Evolutionary conservation across 1,140 invertebrate genomes (phyloP), one percentile per base, ranked within the genome.

Genomic region (Anoplophora glabripennis): DNA sequence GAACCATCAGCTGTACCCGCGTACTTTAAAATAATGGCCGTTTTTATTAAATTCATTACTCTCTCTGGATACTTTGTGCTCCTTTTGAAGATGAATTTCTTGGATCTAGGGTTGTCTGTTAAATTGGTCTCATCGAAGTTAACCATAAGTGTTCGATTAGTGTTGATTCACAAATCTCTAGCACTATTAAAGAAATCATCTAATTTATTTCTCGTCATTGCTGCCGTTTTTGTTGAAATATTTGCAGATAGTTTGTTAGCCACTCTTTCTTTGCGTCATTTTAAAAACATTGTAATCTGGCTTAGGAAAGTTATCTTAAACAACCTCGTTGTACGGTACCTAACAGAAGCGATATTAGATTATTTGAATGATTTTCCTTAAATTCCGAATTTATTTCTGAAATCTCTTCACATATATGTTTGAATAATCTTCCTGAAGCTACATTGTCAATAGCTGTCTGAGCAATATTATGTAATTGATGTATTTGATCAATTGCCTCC

Each of bases 61-160:
- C 63, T 61, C 61, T 76, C 72, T 10, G 71, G 67, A 59, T 77
- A 66, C 61, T 74, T 75, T 11, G 28, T 44, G 11, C 74, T 74
- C 61, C 73, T 55, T 59, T 67, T 68, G 18, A 68, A 63, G 36
- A 77, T 59, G 37, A 66, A 49, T 68, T 71, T 75, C 41, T 68
- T 68, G 36, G 35, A 42, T 8, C 73, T 72, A 7, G 75, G 75
- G 51, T 78, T 74, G 65, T 78, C 76, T 3, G 48, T 65, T 3
- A 79, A 40, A 44, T 44, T 44, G 18, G 41, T 44, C 41, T 15
- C 41, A 44, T 44, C 41, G 18, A 44, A 44, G 18, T 44, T 15
- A 44, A 44, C 18, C 18, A 44, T 44, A 0, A 44, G 41, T 15
- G 41, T 15, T 44, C 12, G 41, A 44, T 44, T 9, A 8, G 41